These are phyloP conservation scores for Calliopum simillimum DNA, from an alignment of 2,888 invertebrate genomes.

Conservation along the genomic window DNA sequence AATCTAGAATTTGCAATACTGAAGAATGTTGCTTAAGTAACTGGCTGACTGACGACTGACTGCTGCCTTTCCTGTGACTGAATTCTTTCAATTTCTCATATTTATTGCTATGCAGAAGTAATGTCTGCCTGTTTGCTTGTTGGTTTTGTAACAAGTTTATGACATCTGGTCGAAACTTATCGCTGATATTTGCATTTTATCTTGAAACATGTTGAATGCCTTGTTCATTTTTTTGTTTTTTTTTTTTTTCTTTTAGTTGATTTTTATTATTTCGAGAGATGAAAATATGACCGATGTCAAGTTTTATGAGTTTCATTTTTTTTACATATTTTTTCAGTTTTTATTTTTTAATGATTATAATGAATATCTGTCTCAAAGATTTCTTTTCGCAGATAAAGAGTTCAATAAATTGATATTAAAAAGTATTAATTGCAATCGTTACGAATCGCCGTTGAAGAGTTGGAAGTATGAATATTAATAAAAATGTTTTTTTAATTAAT, in stretches of 20 bases:
- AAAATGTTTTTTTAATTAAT: neutral
- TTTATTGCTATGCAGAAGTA: neutral
- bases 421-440: too few species aligned
- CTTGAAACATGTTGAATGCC: too few species aligned
- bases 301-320: constrained; percentile 30
- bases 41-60: too few species aligned
- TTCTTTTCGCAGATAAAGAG: too few species aligned
- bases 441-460: too few species aligned
- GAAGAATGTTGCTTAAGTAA: too few species aligned
- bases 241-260: constrained; percentile 28
- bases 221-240: constrained; percentile 39
- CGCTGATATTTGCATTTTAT: neutral
- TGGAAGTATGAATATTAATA: too few species aligned
- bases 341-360: constrained; percentile 3
- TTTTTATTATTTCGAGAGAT: constrained; percentile 35
- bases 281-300: too few species aligned
- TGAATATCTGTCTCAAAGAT: too few species aligned
- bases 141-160: constrained; percentile 9
- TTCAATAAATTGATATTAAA: too few species aligned
- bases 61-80: neutral
- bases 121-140: too few species aligned
- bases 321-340: constrained; percentile 26
- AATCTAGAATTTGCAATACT: too few species aligned
- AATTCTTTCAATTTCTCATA: neutral
- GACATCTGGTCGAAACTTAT: constrained; percentile 9